Evolutionary conservation across 2,888 invertebrate genomes (phyloP).

Genomic region (Sminthurinus aureus): DNA sequence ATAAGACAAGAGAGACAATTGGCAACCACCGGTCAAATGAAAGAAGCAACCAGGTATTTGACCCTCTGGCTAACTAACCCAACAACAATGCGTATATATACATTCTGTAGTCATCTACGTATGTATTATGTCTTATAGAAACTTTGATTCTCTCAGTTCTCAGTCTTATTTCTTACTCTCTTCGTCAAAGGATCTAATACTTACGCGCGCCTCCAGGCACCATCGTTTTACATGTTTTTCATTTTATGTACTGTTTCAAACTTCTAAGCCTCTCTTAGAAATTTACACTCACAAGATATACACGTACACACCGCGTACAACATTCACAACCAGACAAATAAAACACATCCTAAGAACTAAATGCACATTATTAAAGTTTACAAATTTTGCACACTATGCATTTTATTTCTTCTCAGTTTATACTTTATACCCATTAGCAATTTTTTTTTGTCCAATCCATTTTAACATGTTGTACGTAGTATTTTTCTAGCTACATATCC

Average conservation of each 20-base stretch:
- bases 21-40: neutral
- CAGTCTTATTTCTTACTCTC: neutral
- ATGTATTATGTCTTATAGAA: neutral
- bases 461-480: no score
- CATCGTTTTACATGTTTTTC: neutral
- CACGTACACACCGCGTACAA: no score
- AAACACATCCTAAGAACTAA: no score
- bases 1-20: neutral
- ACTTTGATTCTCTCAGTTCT: neutral
- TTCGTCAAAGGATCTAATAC: no score
- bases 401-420: no score
- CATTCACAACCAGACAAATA: no score
- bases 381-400: no score
- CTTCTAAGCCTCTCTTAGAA: neutral
- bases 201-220: neutral
- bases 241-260: no score
- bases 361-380: no score
- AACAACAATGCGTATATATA: neutral
- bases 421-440: no score
- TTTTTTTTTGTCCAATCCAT: no score
- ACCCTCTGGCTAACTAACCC: neutral
- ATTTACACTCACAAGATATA: neutral
- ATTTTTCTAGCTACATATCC: no score
- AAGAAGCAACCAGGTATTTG: neutral
- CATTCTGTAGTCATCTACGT: neutral